Conservation (phyloP, 2,113 vertebrate species). For the Pitta sordida region DNA sequence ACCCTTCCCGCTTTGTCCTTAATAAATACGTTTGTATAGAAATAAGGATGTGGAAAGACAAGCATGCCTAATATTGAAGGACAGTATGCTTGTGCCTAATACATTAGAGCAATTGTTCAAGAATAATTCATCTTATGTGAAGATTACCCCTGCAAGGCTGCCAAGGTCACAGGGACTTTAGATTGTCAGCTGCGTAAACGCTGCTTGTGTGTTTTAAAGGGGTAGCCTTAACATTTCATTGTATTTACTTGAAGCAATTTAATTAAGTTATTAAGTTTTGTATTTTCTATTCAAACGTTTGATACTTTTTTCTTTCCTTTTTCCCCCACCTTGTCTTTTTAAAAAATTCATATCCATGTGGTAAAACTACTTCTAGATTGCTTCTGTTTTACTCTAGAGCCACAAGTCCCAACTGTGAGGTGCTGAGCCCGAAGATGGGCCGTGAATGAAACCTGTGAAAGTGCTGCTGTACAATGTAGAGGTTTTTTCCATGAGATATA, state of each 20-base stretch:
- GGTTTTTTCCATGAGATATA: neutral
- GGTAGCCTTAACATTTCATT: neutral
- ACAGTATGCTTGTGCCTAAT: slow-evolving; percentile 55
- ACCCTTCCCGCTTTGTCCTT: neutral
- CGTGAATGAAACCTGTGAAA: neutral
- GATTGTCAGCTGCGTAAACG: slow-evolving; percentile 14
- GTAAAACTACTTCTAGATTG: neutral
- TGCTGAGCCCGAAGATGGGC: neutral
- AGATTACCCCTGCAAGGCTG: slow-evolving; percentile 58
- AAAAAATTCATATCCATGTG: neutral
- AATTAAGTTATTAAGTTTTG: neutral
- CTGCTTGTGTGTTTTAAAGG: slow-evolving; percentile 41
- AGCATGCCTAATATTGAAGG: slow-evolving; percentile 66
- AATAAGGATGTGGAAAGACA: slow-evolving; percentile 58
- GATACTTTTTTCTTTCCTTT: accelerated
- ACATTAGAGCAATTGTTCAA: slow-evolving; percentile 66
- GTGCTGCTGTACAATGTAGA: neutral
- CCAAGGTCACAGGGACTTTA: slow-evolving; percentile 61
- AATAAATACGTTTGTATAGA: slow-evolving; percentile 52
- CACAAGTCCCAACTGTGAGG: neutral
- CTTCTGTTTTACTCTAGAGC: neutral
- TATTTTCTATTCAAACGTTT: neutral
- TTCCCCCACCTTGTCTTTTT: neutral
- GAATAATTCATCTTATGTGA: slow-evolving; percentile 65
- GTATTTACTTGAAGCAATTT: neutral